Evolutionary conservation across 2,888 invertebrate genomes (phyloP), one percentile per base, ranked within the genome.

Genomic region (Phragmatobia fuliginosa): DNA sequence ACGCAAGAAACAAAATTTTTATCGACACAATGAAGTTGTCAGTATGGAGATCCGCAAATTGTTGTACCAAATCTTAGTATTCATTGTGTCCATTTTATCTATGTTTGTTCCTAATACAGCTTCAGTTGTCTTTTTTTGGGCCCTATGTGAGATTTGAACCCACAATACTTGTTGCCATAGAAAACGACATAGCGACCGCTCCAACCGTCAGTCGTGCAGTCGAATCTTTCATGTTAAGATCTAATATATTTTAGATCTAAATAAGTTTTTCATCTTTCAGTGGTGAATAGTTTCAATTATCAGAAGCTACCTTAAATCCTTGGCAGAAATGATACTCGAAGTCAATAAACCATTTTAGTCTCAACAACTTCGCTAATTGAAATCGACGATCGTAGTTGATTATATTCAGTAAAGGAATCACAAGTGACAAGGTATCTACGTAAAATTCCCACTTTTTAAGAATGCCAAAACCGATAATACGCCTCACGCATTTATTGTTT

Each of bases 261-360:
- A 61, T 61, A 14, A 33, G 1, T 18, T 18, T 11, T 41, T 18
- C 16, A 41, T 18, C 1, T 5, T 2, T 41, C 18, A 41, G 21
- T 45, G 21, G 21, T 45, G 8, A 2, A 49, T 49, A 49, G n/a
- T n/a, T 8, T 49, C 21, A 6, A 49, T 49, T n/a, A 10, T 10
- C 4, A 14, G 2, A 10, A 60, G 21, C 11, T 70, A 88, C 93
- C 89, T 88, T 87, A 67, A 91, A 92, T 32, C 86, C 85, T 31
- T 77, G 84, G 61, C 92, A 92, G 67, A 92, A 92, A 69, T 90
- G 78, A 10, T 67, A 31, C 65, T 92, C 76, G 69, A 90, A 92
- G 56, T 89, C 80, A 52, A 80, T 85, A 2, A 92, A 79, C 2
- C 85, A 77, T 31, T 85, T 80, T 0, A 92, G 72, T 71, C 92